Evolutionary conservation across 2,888 invertebrate species (phyloP).

Genomic region (Athrips mouffetella): DNA sequence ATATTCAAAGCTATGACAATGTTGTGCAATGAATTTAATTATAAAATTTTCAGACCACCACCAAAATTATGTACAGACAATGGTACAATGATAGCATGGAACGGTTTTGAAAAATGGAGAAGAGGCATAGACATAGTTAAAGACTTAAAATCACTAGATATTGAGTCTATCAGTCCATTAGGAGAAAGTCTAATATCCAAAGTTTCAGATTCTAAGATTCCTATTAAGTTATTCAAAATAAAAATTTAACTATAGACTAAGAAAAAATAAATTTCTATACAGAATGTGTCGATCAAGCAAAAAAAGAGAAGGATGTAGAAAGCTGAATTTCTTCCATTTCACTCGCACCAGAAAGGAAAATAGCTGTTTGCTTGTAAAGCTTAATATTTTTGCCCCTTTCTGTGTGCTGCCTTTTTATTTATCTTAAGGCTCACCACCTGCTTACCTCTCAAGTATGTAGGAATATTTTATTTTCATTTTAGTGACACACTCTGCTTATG

Average conservation of each 20-base stretch:
- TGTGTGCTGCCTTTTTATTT: too few relatives aligned
- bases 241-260: constrained; percentile 33
- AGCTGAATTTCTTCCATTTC: too few relatives aligned
- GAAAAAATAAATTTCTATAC: too few relatives aligned
- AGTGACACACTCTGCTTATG: too few relatives aligned
- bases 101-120: constrained; percentile 90
- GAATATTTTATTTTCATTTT: too few relatives aligned
- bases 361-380: too few relatives aligned
- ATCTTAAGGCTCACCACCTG: too few relatives aligned
- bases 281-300: too few relatives aligned
- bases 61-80: constrained; percentile 96
- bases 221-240: constrained; percentile 59
- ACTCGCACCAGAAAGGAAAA: too few relatives aligned
- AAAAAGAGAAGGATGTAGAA: too few relatives aligned
- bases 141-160: constrained; percentile 81
- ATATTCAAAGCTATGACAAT: constrained; percentile 84
- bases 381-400: too few relatives aligned
- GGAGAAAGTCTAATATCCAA: constrained; percentile 80
- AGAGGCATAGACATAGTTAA: constrained; percentile 68
- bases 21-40: constrained; percentile 83
- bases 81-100: constrained; percentile 99
- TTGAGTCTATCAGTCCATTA: constrained; percentile 80
- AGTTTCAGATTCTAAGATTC: constrained; percentile 76
- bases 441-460: too few relatives aligned
- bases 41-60: constrained; percentile 85